Percentiles rank a stretch among this genome's conserved stretches.
Evolutionary conservation across 2,797 vertebrate species (phyloP).

Genomic region (Chloroceryle inda): DNA sequence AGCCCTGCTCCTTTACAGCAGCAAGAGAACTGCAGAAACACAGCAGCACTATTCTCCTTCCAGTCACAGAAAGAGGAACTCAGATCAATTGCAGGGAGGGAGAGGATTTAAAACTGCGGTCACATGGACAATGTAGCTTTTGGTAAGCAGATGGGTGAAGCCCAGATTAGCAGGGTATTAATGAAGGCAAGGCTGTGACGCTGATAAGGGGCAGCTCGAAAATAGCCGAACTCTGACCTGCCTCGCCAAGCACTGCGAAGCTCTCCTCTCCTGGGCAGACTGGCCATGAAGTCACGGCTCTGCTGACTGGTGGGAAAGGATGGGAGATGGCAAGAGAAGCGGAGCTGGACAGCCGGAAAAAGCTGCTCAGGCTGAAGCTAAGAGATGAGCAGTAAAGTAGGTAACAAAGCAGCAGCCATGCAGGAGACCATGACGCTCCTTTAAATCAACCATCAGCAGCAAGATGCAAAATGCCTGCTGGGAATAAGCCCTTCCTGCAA

Average conservation of each 20-base stretch:
- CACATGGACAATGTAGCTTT: fast-evolving
- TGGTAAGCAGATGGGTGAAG: background rate
- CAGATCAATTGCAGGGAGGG: background rate
- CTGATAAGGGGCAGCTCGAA: background rate
- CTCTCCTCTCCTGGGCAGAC: background rate
- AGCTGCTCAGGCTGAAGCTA: background rate
- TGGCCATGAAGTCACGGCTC: fast-evolving
- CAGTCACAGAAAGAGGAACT: background rate
- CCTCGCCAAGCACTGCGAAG: fast-evolving
- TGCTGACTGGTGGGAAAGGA: background rate
- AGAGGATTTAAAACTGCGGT: background rate
- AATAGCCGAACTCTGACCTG: background rate
- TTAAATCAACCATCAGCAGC: background rate
- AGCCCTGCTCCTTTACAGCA: background rate
- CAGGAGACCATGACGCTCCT: background rate
- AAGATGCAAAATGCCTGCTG: fast-evolving
- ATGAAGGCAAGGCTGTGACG: background rate
- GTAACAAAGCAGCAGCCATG: background rate
- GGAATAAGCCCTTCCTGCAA: background rate
- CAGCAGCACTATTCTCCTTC: background rate
- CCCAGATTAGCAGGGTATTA: slow-evolving; percentile 29
- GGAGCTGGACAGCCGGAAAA: fast-evolving
- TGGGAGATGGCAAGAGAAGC: background rate
- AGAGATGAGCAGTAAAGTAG: background rate
- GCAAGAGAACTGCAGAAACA: background rate